Evolutionary conservation across 2,113 vertebrate genomes (phyloP), one percentile per base, ranked within the genome.

Genomic region (Lamprologus tigripictilis): DNA sequence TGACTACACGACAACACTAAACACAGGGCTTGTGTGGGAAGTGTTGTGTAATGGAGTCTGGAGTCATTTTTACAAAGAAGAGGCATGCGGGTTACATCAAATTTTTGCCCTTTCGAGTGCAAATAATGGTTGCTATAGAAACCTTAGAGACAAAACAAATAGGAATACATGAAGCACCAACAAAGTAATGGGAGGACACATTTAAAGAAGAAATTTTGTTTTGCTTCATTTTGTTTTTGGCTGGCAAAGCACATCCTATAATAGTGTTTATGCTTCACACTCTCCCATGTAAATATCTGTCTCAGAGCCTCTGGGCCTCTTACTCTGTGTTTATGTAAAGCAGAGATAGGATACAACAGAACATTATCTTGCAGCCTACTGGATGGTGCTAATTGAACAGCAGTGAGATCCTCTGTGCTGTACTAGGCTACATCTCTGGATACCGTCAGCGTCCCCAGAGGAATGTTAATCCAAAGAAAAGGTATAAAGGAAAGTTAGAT

Each of bases 331-430:
- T 96, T 95, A 95, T 92, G 82, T 89, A 92, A 91, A 92, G 49
- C 79, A 92, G 66, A 91, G 93, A 95, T 94, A 93, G 76, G 86
- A 90, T 86, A 68, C 78, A 92, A 88, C 73, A 68, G 71, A 85
- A 90, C 54, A 89, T 89, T 92, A 93, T 94, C 93, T 87, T 3
- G 12, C 80, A 81, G 92, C 89, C 91, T 92, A 84, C 90, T 92
- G 91, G 73, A 82, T 88, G 86, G 93, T 92, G 93, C 91, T 95
- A 95, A 95, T 94, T 95, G 94, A 95, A 94, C 85, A 58, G 35
- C 90, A 95, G 93, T 90, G 86, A 90, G 53, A 85, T 78, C 63
- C 58, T 80, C 68, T 91, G 66, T 92, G 91, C 86, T 92, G 87
- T 90, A 82, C 82, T 90, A 90, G 86, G 80, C 81, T 73, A 53